phyloP scores from a whole-genome alignment of 2,888 invertebrate genomes.

The Neuroscelio doddi region DNA sequence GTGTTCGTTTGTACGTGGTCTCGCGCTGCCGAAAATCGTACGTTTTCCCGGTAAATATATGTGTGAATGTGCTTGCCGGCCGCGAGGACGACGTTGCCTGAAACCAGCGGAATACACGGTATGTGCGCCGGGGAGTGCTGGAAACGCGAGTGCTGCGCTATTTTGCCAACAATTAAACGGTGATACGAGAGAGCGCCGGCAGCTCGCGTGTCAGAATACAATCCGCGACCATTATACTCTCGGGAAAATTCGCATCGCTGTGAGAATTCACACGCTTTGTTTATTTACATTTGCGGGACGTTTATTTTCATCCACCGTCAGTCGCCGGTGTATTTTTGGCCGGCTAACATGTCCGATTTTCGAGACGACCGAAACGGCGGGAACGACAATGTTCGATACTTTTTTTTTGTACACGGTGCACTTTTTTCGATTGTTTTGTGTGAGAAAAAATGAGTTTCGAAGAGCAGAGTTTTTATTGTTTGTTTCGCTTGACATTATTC shows the following conservation, averaged over 20 bases:
- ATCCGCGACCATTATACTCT: background rate
- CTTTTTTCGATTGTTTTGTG: too few relatives aligned
- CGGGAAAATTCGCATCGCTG: background rate
- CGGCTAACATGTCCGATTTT: background rate
- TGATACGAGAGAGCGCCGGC: constrained; percentile 1
- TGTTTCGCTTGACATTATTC: too few relatives aligned
- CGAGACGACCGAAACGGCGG: background rate
- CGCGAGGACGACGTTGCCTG: constrained; percentile 57
- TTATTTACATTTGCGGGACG: background rate
- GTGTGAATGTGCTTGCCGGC: constrained; percentile 62
- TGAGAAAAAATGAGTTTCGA: too few relatives aligned
- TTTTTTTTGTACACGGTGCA: too few relatives aligned
- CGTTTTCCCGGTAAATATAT: constrained; percentile 59
- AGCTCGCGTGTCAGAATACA: background rate
- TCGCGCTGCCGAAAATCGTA: constrained; percentile 57
- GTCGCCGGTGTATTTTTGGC: too few relatives aligned
- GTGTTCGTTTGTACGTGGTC: constrained; percentile 68
- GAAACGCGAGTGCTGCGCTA: background rate
- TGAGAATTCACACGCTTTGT: background rate
- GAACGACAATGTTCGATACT: background rate
- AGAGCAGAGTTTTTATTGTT: too few relatives aligned
- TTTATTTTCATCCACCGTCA: background rate
- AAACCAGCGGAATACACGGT: constrained; percentile 61
- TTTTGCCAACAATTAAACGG: constrained; percentile 1
- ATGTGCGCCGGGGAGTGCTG: constrained; percentile 47